Evolutionary conservation across 53 echinoderm and acorn worm genomes (phyloP).

Genomic region (Echinometra lucunter): DNA sequence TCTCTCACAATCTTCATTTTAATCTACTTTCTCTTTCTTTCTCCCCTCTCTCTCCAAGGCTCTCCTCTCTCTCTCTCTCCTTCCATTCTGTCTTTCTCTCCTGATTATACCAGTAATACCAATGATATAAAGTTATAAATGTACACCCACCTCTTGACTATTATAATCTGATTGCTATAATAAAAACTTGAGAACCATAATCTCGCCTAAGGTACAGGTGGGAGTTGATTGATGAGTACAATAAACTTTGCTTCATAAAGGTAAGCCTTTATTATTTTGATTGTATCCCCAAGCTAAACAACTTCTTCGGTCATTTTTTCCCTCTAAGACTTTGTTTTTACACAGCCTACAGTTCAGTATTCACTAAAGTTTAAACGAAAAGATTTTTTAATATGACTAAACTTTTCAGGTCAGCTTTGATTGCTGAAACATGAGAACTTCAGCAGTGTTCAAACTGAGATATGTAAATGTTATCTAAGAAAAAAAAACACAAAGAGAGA

Average conservation of each 20-base stretch:
- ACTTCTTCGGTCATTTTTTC: background rate
- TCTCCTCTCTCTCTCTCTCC: too few relatives aligned
- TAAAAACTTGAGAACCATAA: conserved; percentile 12
- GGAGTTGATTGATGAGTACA: conserved; percentile 15
- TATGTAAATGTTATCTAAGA: too few relatives aligned
- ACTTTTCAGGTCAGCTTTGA: too few relatives aligned
- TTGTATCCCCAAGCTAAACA: conserved; percentile 1
- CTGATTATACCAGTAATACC: background rate
- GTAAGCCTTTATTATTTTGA: background rate
- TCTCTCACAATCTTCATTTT: background rate
- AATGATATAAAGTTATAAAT: background rate
- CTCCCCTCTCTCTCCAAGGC: background rate
- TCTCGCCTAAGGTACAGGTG: background rate
- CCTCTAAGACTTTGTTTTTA: background rate
- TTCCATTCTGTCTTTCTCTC: background rate
- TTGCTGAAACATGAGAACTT: too few relatives aligned
- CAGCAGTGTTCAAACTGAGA: too few relatives aligned
- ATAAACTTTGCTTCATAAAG: background rate
- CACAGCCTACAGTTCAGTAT: background rate
- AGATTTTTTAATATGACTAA: too few relatives aligned
- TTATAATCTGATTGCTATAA: background rate
- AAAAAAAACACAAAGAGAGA: too few relatives aligned
- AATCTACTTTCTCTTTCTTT: background rate
- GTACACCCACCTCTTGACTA: too few relatives aligned
- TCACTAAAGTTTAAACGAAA: background rate